Base-by-base conservation (phyloP, 2,797 vertebrate genomes). In the Helostoma temminkii region DNA sequence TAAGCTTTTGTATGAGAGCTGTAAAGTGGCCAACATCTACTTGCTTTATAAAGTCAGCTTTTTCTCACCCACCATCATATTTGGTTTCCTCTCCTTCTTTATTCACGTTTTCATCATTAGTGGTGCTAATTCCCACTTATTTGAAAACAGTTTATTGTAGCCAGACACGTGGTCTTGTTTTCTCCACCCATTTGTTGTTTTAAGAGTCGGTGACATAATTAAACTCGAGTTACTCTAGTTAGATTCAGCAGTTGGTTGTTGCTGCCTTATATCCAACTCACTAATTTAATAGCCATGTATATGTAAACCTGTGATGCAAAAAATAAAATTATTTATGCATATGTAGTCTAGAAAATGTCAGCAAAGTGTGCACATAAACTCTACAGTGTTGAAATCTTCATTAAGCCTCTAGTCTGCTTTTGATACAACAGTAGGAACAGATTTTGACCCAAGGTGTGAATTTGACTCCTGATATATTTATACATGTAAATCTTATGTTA, bases 1-100 rank as follows among this genome's bases (percentile, higher is more conserved):
- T 95, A 95, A 91, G 94, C 89, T 82, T 95, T 95, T 96, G 96
- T 95, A 97, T 96, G 94, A 94, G 90, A 93, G 93, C 89, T 92
- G 88, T 94, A 93, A 91, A 94, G 92, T 94, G 93, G 88, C 90
- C 89, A 87, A 93, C 79, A 80, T 88, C 62, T 89, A 90, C 92
- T 65, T 93, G 93, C 90, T 93, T 93, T 93, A 95, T 95, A 94
- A 94, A 95, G 85, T 93, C 80, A 82, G 91, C 91, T 91, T 87
- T 93, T 95, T 94, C 88, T 93, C 93, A 93, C 91, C 84, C 84
- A 84, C 73, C 87, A 88, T 88, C 71, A 74, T 82, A 70, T 91
- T 86, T 82, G 74, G 76, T 89, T 89, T 86, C 78, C 54, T 85
- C 82, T 89, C 71, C 67, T 89, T 72, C 14, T 90, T 85, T 89